Percentiles rank a stretch among this genome's conserved stretches.
phyloP scores from a whole-genome alignment of 2,113 vertebrate genomes.

The Rhagologus leucostigma region DNA sequence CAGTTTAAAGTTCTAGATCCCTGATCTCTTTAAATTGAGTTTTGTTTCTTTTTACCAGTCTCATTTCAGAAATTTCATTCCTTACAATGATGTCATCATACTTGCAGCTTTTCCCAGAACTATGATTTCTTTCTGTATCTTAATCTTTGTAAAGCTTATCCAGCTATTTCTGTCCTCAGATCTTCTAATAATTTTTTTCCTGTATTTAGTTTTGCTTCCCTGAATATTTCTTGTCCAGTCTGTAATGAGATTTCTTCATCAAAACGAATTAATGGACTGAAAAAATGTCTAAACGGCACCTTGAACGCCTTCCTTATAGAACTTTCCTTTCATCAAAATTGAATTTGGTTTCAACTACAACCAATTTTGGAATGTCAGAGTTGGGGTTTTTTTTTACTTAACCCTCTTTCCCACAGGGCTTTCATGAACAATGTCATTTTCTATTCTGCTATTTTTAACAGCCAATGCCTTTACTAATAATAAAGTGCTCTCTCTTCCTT shows the following conservation, averaged over 20 bases:
- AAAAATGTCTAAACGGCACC: background rate
- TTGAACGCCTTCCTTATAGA: background rate
- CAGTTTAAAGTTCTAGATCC: background rate
- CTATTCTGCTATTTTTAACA: background rate
- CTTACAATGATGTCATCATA: background rate
- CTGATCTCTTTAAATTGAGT: background rate
- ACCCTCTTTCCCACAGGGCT: background rate
- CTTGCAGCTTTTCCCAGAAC: background rate
- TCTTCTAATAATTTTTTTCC: background rate
- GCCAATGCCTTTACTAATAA: background rate
- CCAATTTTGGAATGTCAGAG: background rate
- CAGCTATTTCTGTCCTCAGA: background rate
- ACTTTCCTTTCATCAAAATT: background rate
- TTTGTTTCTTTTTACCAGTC: background rate
- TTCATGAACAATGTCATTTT: background rate
- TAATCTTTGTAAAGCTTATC: background rate
- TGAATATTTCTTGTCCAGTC: background rate
- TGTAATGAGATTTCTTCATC: slow-evolving; percentile 31
- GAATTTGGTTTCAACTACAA: background rate
- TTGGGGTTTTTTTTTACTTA: background rate
- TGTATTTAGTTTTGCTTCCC: background rate
- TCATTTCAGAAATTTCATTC: background rate
- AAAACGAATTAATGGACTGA: background rate
- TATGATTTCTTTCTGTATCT: background rate
- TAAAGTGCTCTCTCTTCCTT: background rate